Evolutionary conservation across 2,888 invertebrate species (phyloP), one percentile per base, ranked within the genome.

Genomic region (Syrista parreyssii): DNA sequence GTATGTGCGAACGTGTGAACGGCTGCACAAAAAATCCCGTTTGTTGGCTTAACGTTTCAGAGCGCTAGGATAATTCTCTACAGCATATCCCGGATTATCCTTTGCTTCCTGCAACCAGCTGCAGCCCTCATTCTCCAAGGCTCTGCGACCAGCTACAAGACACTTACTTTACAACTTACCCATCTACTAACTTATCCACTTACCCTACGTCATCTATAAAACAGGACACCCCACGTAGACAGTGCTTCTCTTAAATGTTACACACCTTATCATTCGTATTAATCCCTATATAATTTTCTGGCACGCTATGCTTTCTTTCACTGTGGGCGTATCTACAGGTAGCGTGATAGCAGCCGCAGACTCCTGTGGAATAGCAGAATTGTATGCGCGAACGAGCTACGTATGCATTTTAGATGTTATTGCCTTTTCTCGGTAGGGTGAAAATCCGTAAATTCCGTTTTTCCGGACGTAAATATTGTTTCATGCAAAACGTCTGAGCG

Each of bases 381-480:
- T 23, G 55, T 55, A 55, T 23, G 55, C 23, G 55, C 55, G 55
- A 55, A 55, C 55, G 23, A 40, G 23, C 55, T 23, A 40, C 23
- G n/a, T 33, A 30, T 55, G 72, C 74, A 75, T 77, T 77, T 69
- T 73, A 78, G 75, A 78, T 74, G 78, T 78, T 78, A 75, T 77
- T 78, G 78, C 75, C 68, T 68, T 35, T 35, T 32, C 33, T 75
- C 71, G 35, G 74, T 12, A 74, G 75, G 75, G 75, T 74, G 75
- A 68, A 75, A 78, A 71, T 71, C 78, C 75, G 74, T 78, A 75
- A 78, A 78, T 78, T 78, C 73, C 68, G 68, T 78, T 78, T 78
- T 75, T 23, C 73, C 75, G 75, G 78, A 78, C 78, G 78, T 78
- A 75, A 78, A 78, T 78, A 78, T 78, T 78, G 78, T 78, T 78